These are phyloP conservation scores for Fulica atra DNA, from an alignment of 2,113 vertebrate species.

Conservation along the genomic window DNA sequence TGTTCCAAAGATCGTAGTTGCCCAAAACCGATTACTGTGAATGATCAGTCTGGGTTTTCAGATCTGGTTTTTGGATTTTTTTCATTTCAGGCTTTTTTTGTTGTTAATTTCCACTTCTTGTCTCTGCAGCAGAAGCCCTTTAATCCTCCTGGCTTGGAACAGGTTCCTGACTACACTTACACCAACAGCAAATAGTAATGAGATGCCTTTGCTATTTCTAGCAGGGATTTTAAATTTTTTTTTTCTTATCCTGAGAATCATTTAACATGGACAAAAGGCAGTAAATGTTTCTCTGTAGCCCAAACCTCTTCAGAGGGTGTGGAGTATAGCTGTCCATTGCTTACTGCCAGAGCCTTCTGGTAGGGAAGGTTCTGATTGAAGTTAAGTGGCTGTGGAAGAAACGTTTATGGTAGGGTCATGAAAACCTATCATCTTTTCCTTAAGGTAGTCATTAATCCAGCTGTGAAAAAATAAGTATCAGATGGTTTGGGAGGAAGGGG, in stretches of 20 bases:
- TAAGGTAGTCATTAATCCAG: not conserved
- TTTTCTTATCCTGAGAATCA: not conserved
- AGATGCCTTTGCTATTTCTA: not conserved
- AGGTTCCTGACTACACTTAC: not conserved
- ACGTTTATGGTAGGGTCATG: not conserved
- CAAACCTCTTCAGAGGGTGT: not conserved
- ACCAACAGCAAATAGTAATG: not conserved
- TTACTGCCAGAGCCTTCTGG: not conserved
- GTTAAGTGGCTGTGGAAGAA: not conserved
- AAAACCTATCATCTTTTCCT: not conserved
- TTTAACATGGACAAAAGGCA: not conserved
- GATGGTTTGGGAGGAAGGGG: too few relatives aligned
- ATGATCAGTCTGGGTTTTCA: not conserved
- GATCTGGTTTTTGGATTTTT: not conserved
- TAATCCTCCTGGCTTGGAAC: not conserved
- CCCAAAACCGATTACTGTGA: not conserved
- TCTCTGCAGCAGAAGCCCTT: not conserved
- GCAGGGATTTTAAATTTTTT: not conserved
- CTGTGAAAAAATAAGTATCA: not conserved
- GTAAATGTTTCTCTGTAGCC: not conserved
- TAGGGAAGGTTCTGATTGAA: not conserved
- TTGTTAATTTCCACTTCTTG: not conserved
- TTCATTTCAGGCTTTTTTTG: not conserved
- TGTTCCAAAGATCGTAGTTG: not conserved
- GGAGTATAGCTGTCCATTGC: not conserved